These are phyloP conservation scores for Helicoverpa armigera DNA, from an alignment of 1,140 invertebrate species.

Conservation along the genomic window DNA sequence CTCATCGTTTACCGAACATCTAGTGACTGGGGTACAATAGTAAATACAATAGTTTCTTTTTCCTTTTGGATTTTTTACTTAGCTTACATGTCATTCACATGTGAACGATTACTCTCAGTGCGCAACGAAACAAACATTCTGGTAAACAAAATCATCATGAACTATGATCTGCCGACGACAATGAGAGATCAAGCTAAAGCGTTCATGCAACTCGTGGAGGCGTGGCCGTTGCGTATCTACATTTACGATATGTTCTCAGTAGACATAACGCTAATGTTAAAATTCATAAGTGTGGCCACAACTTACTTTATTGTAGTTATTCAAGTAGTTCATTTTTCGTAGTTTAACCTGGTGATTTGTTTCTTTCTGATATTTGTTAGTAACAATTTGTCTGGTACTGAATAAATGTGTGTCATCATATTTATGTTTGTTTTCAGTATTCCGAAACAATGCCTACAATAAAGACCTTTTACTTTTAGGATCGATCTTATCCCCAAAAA, in stretches of 20 bases:
- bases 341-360: not conserved
- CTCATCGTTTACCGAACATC: slow-evolving; percentile 61
- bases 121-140: slow-evolving; percentile 60
- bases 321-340: slow-evolving; percentile 60
- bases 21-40: slow-evolving; percentile 39
- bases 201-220: slow-evolving; percentile 66
- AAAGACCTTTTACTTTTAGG: too few relatives aligned
- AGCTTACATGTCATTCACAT: slow-evolving; percentile 59
- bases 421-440: too few relatives aligned
- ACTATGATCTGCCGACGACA: slow-evolving; percentile 59
- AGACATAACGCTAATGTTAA: slow-evolving; percentile 65
- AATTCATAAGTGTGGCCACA: slow-evolving; percentile 68
- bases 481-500: too few relatives aligned
- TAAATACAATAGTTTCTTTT: slow-evolving; percentile 61
- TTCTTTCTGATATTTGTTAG: too few relatives aligned
- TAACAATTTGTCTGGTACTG: too few relatives aligned
- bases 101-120: slow-evolving; percentile 48
- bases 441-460: too few relatives aligned
- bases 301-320: slow-evolving; percentile 65
- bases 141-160: slow-evolving; percentile 66
- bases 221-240: slow-evolving; percentile 60
- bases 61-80: slow-evolving; percentile 59
- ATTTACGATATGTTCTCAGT: slow-evolving; percentile 69
- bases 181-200: slow-evolving; percentile 65
- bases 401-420: too few relatives aligned